Conservation (phyloP, 2,888 invertebrate species). For the Archips xylosteana region DNA sequence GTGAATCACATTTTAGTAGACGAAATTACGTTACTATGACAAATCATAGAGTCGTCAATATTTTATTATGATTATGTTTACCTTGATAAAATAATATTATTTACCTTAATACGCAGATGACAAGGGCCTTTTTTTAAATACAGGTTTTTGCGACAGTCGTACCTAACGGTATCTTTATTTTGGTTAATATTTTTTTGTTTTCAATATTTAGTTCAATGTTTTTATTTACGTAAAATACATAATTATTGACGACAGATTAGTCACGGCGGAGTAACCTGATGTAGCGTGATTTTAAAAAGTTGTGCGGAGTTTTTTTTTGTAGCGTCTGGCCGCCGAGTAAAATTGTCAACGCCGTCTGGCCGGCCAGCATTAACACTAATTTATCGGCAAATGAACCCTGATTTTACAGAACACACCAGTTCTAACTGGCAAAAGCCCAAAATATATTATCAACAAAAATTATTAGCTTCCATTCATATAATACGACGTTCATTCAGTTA, state of each 20-base stretch:
- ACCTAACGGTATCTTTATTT: too few relatives aligned
- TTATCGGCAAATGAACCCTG: conserved; percentile 64
- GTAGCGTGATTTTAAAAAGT: conserved; percentile 1
- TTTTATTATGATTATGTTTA: conserved; percentile 4
- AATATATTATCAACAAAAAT: conserved; percentile 57
- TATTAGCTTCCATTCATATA: conserved; percentile 47
- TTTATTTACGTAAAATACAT: not conserved
- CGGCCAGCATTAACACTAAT: conserved; percentile 62
- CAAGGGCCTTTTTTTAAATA: not conserved
- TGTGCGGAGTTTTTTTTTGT: conserved; percentile 48
- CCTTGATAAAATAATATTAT: not conserved
- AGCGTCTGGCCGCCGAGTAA: conserved; percentile 63
- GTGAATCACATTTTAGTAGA: not conserved
- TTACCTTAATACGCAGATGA: not conserved
- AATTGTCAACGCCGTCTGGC: conserved; percentile 73
- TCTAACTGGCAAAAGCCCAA: conserved; percentile 62
- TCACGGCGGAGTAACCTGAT: not conserved
- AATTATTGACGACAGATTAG: not conserved
- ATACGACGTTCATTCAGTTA: conserved; percentile 29
- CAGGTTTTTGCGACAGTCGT: not conserved
- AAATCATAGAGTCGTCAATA: not conserved
- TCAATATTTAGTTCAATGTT: not conserved
- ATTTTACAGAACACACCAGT: conserved; percentile 54
- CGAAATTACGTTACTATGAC: not conserved
- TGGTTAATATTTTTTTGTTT: not conserved